phyloP scores from a whole-genome alignment of 64 coral and sea anemone genomes.

The Pocillopora damicornis region DNA sequence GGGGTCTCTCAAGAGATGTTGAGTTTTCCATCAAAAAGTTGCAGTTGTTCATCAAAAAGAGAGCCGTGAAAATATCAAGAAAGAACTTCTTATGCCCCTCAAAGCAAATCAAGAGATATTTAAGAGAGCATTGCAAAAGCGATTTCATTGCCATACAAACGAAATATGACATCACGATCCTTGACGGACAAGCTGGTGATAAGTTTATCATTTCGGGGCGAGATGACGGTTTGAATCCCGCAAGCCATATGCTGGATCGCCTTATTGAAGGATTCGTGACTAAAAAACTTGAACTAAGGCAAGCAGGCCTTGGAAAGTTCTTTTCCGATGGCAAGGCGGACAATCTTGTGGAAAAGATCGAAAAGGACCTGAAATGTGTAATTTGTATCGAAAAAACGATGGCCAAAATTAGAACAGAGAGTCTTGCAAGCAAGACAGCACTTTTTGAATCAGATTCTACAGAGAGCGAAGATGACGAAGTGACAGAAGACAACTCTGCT shows the following conservation, averaged over 20 bases:
- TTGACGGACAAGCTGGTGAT: background rate
- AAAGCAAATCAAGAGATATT: background rate
- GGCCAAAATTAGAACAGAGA: background rate
- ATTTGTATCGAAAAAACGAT: background rate
- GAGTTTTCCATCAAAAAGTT: background rate
- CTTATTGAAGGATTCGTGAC: background rate
- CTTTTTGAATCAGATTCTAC: background rate
- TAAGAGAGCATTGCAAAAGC: background rate
- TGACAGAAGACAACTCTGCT: background rate
- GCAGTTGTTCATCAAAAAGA: background rate
- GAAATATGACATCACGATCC: conserved; percentile 1
- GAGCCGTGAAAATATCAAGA: background rate
- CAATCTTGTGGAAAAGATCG: background rate
- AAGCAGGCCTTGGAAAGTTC: background rate
- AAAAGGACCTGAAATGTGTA: background rate
- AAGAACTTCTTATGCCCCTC: background rate
- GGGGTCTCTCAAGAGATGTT: background rate
- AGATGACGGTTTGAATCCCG: background rate
- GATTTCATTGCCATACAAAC: background rate
- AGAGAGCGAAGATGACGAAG: background rate
- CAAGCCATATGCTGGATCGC: background rate
- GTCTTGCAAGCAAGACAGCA: background rate
- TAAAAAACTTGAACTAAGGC: background rate
- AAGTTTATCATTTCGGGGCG: background rate
- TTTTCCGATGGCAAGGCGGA: background rate